Evolutionary conservation across 2,888 invertebrate species (phyloP), one percentile per base, ranked within the genome.

Genomic region (Cyclophora albipunctata): DNA sequence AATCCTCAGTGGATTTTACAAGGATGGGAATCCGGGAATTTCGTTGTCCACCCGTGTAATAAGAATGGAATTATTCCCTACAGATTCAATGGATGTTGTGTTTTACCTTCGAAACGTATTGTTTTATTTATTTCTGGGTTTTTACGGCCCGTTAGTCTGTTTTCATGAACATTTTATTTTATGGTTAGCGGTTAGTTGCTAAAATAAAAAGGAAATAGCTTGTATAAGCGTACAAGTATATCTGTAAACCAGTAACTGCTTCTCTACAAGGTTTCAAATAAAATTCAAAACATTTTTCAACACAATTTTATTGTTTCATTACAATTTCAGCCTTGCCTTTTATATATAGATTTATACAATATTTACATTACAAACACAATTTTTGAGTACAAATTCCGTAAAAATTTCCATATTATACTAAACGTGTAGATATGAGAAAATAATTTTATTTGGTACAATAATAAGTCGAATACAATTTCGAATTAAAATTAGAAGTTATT

Each of bases 231-330:
- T 20, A 20, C 20, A 20, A 20, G 20, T 20, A 2, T 20, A 20
- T 20, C 20, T 20, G 20, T 20, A 20, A 20, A 20, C 20, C 20
- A 20, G 20, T 20, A 20, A 20, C 20, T 37, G 37, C 37, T 37
- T 5, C 37, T 5, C 43, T 5, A 20, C 43, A 5, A 7, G 33
- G 43, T 43, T 7, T 46, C 57, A 58, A 58, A 61, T 62, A 59
- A 64, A 49, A 62, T 62, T 59, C 58, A 45, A 2, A 49, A 59
- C 55, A 72, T 66, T 73, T 37, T 81, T 84, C 79, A 81, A 86
- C 87, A 86, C 85, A 85, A 84, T 86, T 88, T 87, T 86, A 87
- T 86, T 88, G 84, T 88, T 81, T 84, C 79, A 84, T 79, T 85
- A 87, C 81, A 85, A 81, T 82, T 71, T 88, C 87, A 88, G 87